Percentiles rank a stretch among this genome's conserved stretches.
Evolutionary conservation across 2,113 vertebrate species (phyloP).

Genomic region (Larimichthys crocea): DNA sequence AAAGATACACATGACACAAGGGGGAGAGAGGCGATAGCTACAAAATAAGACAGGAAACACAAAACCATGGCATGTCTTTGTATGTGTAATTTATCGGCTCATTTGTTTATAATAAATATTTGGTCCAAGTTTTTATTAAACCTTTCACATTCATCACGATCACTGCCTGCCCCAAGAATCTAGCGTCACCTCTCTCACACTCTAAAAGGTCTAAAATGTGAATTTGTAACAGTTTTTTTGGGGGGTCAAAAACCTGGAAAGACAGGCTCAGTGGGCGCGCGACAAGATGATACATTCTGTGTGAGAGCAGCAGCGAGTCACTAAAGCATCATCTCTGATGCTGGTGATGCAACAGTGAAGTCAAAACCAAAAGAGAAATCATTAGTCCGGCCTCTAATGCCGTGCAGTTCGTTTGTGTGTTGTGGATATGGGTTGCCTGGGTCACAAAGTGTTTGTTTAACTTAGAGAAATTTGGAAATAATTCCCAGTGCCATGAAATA

Average conservation of each 20-base stretch:
- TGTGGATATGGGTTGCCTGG: background rate
- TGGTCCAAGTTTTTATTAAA: too few species aligned
- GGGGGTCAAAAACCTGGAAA: background rate
- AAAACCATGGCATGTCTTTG: too few species aligned
- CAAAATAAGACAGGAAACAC: too few species aligned
- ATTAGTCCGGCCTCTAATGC: background rate
- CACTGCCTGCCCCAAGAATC: background rate
- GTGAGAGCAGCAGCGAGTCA: conserved; percentile 13
- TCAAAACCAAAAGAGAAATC: background rate
- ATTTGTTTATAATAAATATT: too few species aligned
- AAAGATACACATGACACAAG: too few species aligned
- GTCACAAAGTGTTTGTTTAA: background rate
- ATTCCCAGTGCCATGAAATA: background rate
- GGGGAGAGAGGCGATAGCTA: too few species aligned
- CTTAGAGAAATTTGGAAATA: background rate
- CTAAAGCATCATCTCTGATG: background rate
- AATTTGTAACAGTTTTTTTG: background rate
- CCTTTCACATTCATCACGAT: background rate
- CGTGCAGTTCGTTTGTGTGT: background rate
- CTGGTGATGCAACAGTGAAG: background rate
- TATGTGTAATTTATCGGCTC: too few species aligned
- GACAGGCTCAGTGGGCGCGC: background rate
- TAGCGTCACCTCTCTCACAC: background rate
- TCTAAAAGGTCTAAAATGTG: background rate
- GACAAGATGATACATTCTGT: background rate